Conservation (phyloP, 1,140 invertebrate species). For the Dermatophagoides farinae region DNA sequence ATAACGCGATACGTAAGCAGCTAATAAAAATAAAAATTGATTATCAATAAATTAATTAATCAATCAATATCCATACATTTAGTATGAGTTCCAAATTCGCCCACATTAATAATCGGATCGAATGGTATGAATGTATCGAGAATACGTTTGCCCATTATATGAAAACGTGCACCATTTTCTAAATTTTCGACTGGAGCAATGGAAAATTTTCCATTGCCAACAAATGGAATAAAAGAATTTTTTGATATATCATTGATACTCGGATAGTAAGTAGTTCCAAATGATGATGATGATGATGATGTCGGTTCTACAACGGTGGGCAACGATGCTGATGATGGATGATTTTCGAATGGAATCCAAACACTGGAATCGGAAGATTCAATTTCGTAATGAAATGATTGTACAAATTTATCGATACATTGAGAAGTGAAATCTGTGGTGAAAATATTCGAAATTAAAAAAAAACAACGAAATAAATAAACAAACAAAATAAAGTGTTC, state of each 20-base stretch:
- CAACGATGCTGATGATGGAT: background rate
- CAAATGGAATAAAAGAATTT: conserved; percentile 33
- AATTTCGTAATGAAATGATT: conserved; percentile 9
- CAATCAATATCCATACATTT: conserved; percentile 34
- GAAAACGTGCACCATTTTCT: conserved; percentile 23
- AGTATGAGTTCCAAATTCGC: conserved; percentile 25
- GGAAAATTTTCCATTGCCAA: conserved; percentile 20
- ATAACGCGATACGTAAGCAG: conserved; percentile 13
- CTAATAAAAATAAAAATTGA: conserved; percentile 6
- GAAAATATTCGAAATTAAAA: conserved; percentile 5
- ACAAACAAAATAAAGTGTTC: background rate
- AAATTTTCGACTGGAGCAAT: conserved; percentile 15
- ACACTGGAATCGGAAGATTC: conserved; percentile 2
- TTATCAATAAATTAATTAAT: conserved; percentile 6
- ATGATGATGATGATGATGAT: conserved; percentile 1
- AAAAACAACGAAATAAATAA: conserved; percentile 1
- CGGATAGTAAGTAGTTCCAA: conserved; percentile 25
- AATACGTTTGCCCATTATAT: conserved; percentile 36
- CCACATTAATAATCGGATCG: conserved; percentile 44
- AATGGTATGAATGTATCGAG: conserved; percentile 46
- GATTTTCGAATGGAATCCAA: conserved; percentile 4
- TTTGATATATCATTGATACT: conserved; percentile 36
- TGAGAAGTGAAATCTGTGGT: conserved; percentile 28
- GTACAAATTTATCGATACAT: conserved; percentile 16
- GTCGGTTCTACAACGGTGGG: background rate